Conservation (phyloP, 2,113 vertebrate genomes). For the Atherinomorus stipes region DNA sequence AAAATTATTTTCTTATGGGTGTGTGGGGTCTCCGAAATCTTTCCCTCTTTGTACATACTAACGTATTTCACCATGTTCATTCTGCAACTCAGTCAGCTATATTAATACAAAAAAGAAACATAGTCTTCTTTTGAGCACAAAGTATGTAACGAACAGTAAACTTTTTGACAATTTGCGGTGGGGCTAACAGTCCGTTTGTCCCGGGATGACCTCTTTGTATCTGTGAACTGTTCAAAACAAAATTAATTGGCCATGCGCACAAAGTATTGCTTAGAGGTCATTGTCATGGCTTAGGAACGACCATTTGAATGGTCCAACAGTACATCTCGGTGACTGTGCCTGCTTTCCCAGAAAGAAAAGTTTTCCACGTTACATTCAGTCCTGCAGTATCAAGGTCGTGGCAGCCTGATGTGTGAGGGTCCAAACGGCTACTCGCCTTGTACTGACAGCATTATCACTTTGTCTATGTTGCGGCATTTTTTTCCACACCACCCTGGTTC, state of each 20-base stretch:
- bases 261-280: conserved; percentile 76
- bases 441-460: conserved; percentile 22
- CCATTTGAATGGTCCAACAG: conserved; percentile 51
- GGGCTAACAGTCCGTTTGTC: conserved; percentile 51
- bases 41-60: neutral
- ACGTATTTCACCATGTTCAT: conserved; percentile 5
- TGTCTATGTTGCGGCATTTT: conserved; percentile 17
- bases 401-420: conserved; percentile 26
- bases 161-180: conserved; percentile 60
- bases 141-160: conserved; percentile 56
- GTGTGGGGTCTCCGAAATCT: conserved; percentile 14
- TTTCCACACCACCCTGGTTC: conserved; percentile 1
- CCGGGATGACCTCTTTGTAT: conserved; percentile 34
- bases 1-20: neutral
- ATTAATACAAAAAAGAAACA: conserved; percentile 37
- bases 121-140: conserved; percentile 41
- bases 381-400: conserved; percentile 25
- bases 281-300: conserved; percentile 69
- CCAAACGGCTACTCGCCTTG: conserved; percentile 21
- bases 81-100: conserved; percentile 22
- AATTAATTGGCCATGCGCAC: conserved; percentile 61
- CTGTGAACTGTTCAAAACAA: conserved; percentile 35
- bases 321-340: conserved; percentile 28
- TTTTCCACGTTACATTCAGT: conserved; percentile 39
- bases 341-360: neutral